Conservation (phyloP, 2,113 vertebrate species). For the Heptranchias perlo region DNA sequence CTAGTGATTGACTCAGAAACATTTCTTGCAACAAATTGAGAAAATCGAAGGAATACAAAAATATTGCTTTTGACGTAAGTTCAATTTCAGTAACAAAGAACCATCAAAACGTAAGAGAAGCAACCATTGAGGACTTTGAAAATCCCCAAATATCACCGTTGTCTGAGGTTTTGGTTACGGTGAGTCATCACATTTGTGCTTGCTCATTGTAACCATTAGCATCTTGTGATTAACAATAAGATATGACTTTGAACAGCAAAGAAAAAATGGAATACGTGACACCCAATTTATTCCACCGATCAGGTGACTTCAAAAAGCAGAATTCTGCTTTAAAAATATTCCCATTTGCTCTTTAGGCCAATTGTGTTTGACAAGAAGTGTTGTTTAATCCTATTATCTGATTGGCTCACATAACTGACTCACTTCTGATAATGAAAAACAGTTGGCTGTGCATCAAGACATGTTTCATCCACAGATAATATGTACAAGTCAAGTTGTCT, state of each 20-base stretch:
- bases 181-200: conserved; percentile 18
- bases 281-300: background rate
- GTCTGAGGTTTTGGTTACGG: background rate
- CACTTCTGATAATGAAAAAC: conserved; percentile 3
- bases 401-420: background rate
- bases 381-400: background rate
- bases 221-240: background rate
- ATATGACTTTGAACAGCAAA: no score
- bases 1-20: background rate
- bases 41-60: background rate
- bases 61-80: background rate
- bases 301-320: background rate
- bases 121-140: background rate
- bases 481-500: background rate
- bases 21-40: background rate
- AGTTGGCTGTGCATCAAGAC: background rate
- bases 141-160: background rate
- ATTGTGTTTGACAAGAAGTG: background rate
- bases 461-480: conserved; percentile 1
- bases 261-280: background rate
- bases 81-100: background rate
- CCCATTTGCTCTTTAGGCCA: background rate
- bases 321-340: background rate
- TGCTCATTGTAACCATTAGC: background rate
- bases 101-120: background rate